Percentiles rank a stretch among this genome's conserved stretches.
Evolutionary conservation across 2,113 vertebrate genomes (phyloP).

Genomic region (Lota lota): DNA sequence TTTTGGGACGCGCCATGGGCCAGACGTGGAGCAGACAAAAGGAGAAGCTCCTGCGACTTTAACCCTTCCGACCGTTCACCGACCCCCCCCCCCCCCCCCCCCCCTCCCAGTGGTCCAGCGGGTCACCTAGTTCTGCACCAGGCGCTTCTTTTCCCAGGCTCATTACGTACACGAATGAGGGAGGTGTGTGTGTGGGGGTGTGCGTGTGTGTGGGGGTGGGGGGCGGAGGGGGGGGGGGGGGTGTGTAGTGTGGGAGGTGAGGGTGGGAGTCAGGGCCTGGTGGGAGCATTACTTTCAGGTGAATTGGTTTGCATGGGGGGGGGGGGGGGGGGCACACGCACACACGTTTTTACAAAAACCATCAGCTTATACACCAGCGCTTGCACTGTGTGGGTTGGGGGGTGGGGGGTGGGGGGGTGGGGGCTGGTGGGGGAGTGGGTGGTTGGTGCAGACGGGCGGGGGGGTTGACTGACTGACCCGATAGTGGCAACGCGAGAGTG

Average conservation of each 20-base stretch:
- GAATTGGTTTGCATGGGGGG: conserved; percentile 89
- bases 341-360: conserved; percentile 17
- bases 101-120: conserved; percentile 78
- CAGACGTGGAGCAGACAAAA: conserved; percentile 57
- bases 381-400: no score
- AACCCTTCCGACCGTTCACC: conserved; percentile 13
- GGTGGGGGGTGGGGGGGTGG: no score
- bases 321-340: conserved; percentile 66
- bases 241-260: conserved; percentile 28
- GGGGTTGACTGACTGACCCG: not conserved
- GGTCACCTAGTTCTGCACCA: conserved; percentile 93
- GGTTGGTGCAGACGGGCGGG: not conserved
- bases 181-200: not conserved
- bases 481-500: not conserved
- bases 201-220: no score
- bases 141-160: conserved; percentile 92
- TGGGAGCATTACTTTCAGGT: conserved; percentile 95
- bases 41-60: conserved; percentile 37
- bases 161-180: conserved; percentile 58
- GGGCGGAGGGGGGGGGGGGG: conserved; percentile 77
- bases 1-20: conserved; percentile 7
- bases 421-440: not conserved
- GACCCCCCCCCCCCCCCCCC: conserved; percentile 33
- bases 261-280: conserved; percentile 54
- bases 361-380: no score